These are phyloP conservation scores for Bugulina stolonifera DNA, from an alignment of 2,888 invertebrate species.

Conservation along the genomic window DNA sequence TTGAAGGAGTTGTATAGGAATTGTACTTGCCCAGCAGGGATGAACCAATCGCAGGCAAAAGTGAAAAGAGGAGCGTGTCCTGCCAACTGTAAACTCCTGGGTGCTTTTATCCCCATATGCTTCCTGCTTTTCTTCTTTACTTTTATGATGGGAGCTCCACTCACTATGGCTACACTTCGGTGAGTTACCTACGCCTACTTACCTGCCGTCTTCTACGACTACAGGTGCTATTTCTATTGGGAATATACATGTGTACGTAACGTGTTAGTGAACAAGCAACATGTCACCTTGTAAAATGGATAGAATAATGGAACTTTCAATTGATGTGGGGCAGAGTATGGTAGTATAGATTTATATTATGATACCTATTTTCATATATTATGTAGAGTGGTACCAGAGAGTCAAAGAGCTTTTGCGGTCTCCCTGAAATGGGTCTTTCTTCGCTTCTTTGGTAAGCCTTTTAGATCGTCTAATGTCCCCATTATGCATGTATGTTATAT, in stretches of 20 bases:
- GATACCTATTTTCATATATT: not conserved
- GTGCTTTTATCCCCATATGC: constrained; percentile 27
- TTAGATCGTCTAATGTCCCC: too few relatives aligned
- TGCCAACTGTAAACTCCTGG: constrained; percentile 23
- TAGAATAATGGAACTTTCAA: too few relatives aligned
- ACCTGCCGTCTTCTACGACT: too few relatives aligned
- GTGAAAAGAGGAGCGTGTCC: constrained; percentile 26
- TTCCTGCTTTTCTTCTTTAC: constrained; percentile 27
- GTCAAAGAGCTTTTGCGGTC: constrained; percentile 10
- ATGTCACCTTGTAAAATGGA: too few relatives aligned
- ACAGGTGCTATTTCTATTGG: too few relatives aligned
- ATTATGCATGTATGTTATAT: too few relatives aligned
- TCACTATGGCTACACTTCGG: constrained; percentile 22
- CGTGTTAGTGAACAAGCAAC: too few relatives aligned
- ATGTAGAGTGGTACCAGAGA: constrained; percentile 21
- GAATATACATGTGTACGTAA: too few relatives aligned
- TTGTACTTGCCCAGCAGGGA: not conserved
- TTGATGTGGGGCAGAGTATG: too few relatives aligned
- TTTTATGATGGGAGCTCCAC: constrained; percentile 25
- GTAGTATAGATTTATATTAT: not conserved
- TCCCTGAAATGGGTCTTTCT: constrained; percentile 24
- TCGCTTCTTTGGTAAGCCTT: constrained; percentile 20
- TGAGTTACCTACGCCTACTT: too few relatives aligned
- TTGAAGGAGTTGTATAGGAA: not conserved
- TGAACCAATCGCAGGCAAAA: not conserved